These are phyloP conservation scores for Drosophila nigrodunni DNA, from an alignment of 1,140 invertebrate species.

Conservation along the genomic window DNA sequence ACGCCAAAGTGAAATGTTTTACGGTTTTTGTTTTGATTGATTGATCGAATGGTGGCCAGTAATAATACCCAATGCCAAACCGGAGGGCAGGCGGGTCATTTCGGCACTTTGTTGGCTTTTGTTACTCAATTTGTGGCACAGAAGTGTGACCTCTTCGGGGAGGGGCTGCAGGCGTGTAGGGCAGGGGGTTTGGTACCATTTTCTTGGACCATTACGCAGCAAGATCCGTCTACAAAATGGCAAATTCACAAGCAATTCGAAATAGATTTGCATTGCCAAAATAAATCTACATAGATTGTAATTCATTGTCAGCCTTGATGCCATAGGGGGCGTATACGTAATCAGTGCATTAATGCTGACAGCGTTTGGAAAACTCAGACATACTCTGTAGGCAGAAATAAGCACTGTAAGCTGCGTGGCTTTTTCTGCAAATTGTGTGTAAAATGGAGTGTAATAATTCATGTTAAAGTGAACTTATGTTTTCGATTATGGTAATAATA, in stretches of 20 bases:
- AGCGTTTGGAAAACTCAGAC: not conserved
- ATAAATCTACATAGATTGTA: not conserved
- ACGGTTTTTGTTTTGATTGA: slow-evolving; percentile 57
- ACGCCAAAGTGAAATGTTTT: slow-evolving; percentile 67
- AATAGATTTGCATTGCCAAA: slow-evolving; percentile 21
- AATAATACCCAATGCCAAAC: slow-evolving; percentile 34
- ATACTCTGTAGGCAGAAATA: not conserved
- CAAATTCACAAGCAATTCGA: slow-evolving; percentile 38
- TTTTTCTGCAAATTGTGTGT: too few relatives aligned
- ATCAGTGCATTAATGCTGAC: slow-evolving; percentile 18
- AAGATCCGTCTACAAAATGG: slow-evolving; percentile 18
- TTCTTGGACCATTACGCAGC: slow-evolving; percentile 36
- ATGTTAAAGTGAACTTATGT: too few relatives aligned
- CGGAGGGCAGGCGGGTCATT: slow-evolving; percentile 45
- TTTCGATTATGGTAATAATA: too few relatives aligned
- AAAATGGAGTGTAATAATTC: too few relatives aligned
- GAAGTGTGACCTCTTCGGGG: not conserved
- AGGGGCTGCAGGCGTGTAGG: too few relatives aligned
- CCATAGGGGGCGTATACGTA: slow-evolving; percentile 62
- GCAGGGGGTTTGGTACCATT: slow-evolving; percentile 7
- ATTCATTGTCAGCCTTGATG: slow-evolving; percentile 62
- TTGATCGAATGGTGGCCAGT: slow-evolving; percentile 34
- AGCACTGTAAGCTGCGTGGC: too few relatives aligned
- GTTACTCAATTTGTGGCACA: slow-evolving; percentile 31
- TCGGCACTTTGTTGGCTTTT: slow-evolving; percentile 41